Evolutionary conservation across 2,113 vertebrate genomes (phyloP).

Genomic region (Mesembrinibis cayennensis): DNA sequence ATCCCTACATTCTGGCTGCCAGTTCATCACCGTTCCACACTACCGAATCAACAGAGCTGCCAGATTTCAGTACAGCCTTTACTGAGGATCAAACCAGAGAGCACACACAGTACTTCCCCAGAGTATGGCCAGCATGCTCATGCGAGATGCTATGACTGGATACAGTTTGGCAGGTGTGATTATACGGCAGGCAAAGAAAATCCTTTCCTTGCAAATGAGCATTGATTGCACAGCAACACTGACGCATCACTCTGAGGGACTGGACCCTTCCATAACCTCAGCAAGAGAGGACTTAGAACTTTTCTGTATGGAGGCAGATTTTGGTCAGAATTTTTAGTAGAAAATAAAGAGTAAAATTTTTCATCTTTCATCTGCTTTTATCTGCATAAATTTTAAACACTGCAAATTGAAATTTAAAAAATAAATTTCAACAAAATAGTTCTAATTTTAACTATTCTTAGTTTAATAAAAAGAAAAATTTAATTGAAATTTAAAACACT

Average conservation of each 20-base stretch:
- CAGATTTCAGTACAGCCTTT: not conserved
- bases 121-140: rapidly evolving
- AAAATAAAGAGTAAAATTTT: not conserved
- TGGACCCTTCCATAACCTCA: not conserved
- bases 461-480: not conserved
- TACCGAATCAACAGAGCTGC: not conserved
- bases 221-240: not conserved
- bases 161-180: not conserved
- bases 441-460: not conserved
- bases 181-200: not conserved
- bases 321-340: not conserved
- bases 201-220: not conserved
- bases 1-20: not conserved
- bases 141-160: not conserved
- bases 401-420: not conserved
- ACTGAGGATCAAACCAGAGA: not conserved
- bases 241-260: not conserved
- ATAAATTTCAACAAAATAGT: not conserved
- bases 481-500: not conserved
- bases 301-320: not conserved
- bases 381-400: not conserved
- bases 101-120: not conserved
- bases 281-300: not conserved
- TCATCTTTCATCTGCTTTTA: not conserved
- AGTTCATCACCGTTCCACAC: not conserved